Conservation (phyloP, 1,140 invertebrate genomes). For the Conus ventricosus region DNA sequence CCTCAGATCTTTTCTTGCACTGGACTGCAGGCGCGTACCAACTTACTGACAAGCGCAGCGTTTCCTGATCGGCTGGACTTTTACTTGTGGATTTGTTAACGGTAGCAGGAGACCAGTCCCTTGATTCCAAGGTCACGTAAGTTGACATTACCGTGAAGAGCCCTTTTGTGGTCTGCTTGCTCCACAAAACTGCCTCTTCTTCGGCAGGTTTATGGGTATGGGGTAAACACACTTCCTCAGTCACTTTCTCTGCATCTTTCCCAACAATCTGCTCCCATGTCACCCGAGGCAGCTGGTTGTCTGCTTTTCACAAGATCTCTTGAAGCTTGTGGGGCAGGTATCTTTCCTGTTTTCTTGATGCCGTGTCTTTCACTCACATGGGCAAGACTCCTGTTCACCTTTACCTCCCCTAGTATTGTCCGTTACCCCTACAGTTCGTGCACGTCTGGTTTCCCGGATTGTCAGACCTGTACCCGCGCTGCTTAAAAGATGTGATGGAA, state of each 20-base stretch:
- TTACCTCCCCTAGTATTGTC: not conserved
- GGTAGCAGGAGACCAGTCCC: not conserved
- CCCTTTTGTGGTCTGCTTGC: not conserved
- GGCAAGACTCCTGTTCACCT: not conserved
- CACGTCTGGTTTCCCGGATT: not conserved
- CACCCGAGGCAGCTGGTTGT: not conserved
- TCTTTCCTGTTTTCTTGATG: not conserved
- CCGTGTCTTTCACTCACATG: not conserved
- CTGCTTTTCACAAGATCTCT: not conserved
- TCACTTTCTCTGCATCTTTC: not conserved
- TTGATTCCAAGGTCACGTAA: not conserved
- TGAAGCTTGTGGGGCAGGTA: not conserved
- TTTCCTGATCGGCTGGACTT: not conserved
- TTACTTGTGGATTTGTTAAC: not conserved
- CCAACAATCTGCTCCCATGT: not conserved
- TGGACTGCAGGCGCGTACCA: not conserved
- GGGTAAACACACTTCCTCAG: not conserved
- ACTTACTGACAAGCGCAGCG: conserved; percentile 1
- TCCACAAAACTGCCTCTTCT: not conserved
- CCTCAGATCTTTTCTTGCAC: too few relatives aligned
- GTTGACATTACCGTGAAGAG: not conserved
- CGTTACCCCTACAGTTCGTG: not conserved
- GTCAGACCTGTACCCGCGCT: too few relatives aligned
- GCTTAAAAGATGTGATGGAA: not conserved
- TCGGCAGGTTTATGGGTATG: not conserved